These are phyloP conservation scores for Creontiades dilutus DNA, from an alignment of 2,888 invertebrate genomes.

Conservation along the genomic window DNA sequence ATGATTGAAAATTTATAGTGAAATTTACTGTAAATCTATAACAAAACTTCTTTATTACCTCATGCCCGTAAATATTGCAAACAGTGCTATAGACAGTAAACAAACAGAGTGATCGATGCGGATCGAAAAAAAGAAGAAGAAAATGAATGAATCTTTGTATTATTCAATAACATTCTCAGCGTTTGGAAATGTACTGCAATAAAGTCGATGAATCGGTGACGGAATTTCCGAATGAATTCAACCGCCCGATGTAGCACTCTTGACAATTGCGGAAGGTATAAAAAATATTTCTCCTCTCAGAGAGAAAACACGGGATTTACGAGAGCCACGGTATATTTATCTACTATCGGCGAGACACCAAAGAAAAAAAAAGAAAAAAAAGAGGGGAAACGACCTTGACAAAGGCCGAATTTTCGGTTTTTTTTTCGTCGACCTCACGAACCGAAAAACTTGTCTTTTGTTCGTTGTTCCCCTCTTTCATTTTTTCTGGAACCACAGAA, in stretches of 20 bases:
- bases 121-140: no score
- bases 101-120: no score
- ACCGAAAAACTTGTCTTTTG: slow-evolving; percentile 21
- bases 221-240: not conserved
- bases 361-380: slow-evolving; percentile 20
- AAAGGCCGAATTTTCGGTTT: slow-evolving; percentile 3
- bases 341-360: slow-evolving; percentile 8
- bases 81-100: no score
- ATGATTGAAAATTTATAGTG: no score
- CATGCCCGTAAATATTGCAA: no score
- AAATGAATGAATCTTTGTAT: no score
- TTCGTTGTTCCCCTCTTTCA: not conserved
- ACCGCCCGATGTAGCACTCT: not conserved
- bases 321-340: slow-evolving; percentile 2
- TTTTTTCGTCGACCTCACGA: not conserved
- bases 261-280: not conserved
- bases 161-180: no score
- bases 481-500: not conserved
- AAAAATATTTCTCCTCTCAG: slow-evolving; percentile 21
- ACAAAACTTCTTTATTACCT: no score
- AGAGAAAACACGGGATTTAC: slow-evolving; percentile 30
- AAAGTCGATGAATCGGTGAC: not conserved
- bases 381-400: slow-evolving; percentile 37
- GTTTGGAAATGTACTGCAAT: not conserved
- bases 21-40: no score